phyloP scores from a whole-genome alignment of 2,888 invertebrate genomes.

The Apodemia mormo region DNA sequence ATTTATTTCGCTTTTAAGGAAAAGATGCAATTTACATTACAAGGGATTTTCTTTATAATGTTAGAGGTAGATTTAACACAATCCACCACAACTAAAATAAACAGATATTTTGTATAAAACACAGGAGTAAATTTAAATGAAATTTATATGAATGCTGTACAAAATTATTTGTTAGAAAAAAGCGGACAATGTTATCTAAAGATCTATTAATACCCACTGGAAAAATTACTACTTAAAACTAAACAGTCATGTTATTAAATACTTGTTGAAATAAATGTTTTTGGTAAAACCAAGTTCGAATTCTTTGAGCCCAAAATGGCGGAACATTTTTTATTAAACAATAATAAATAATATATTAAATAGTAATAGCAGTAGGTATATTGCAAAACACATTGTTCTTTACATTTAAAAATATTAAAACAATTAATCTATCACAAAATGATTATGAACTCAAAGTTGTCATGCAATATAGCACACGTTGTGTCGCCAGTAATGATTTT shows the following conservation, averaged over 20 bases:
- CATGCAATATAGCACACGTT: slow-evolving; percentile 57
- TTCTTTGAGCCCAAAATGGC: slow-evolving; percentile 60
- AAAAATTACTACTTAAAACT: slow-evolving; percentile 52
- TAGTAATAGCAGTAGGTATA: slow-evolving; percentile 42
- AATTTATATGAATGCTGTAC: slow-evolving; percentile 46
- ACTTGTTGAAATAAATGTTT: slow-evolving; percentile 51
- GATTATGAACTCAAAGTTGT: slow-evolving; percentile 49
- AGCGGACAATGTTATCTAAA: slow-evolving; percentile 43
- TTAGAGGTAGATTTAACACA: too few relatives aligned
- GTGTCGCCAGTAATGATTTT: slow-evolving; percentile 56
- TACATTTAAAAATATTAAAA: slow-evolving; percentile 45
- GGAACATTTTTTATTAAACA: slow-evolving; percentile 49
- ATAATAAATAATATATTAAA: slow-evolving; percentile 55
- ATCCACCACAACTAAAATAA: background rate
- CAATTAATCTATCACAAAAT: slow-evolving; percentile 52
- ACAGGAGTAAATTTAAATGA: slow-evolving; percentile 22
- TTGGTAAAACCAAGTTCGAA: slow-evolving; percentile 53
- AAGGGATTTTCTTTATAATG: too few relatives aligned
- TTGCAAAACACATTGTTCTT: slow-evolving; percentile 46
- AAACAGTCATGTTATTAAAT: slow-evolving; percentile 60
- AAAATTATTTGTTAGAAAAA: slow-evolving; percentile 47
- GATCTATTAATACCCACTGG: slow-evolving; percentile 49
- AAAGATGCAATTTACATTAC: too few relatives aligned
- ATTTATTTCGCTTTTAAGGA: too few relatives aligned
- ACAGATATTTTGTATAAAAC: slow-evolving; percentile 7